Evolutionary conservation across 2,888 invertebrate species (phyloP).

Genomic region (Eilema depressum): DNA sequence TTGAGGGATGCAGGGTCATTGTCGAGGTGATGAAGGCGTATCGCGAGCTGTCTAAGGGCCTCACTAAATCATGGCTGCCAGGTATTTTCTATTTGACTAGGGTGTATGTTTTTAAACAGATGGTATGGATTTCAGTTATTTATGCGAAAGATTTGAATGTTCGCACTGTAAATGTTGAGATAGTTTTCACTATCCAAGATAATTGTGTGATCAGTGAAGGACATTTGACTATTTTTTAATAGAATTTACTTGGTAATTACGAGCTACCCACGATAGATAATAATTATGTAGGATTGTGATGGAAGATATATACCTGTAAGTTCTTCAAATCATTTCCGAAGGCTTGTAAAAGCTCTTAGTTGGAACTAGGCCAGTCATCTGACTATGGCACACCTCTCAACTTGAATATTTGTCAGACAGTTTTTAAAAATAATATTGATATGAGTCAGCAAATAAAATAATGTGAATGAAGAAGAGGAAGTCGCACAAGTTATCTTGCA

Average conservation of each 20-base stretch:
- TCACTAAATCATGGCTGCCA: constrained; percentile 81
- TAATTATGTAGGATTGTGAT: no score
- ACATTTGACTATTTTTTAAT: not conserved
- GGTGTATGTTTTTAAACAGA: constrained; percentile 66
- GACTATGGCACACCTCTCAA: no score
- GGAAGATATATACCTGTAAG: no score
- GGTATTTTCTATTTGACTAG: constrained; percentile 75
- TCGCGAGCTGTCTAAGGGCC: constrained; percentile 73
- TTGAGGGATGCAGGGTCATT: constrained; percentile 86
- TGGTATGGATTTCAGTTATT: constrained; percentile 69
- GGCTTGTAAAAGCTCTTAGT: not conserved
- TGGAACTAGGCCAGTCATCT: no score
- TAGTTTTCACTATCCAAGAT: constrained; percentile 7
- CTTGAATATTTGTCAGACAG: no score
- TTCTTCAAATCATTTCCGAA: no score
- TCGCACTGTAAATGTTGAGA: constrained; percentile 20
- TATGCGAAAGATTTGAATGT: constrained; percentile 52
- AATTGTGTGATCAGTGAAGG: not conserved
- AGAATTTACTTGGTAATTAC: not conserved
- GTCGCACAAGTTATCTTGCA: constrained; percentile 58
- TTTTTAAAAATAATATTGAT: not conserved
- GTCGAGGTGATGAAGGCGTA: constrained; percentile 83
- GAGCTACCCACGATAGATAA: no score
- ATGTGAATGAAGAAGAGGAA: constrained; percentile 54
- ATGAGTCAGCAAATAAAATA: constrained; percentile 23